Percentiles rank a stretch among this genome's conserved stretches.
Conservation (phyloP, 2,113 vertebrate species). For the Chelonoidis abingdonii region DNA sequence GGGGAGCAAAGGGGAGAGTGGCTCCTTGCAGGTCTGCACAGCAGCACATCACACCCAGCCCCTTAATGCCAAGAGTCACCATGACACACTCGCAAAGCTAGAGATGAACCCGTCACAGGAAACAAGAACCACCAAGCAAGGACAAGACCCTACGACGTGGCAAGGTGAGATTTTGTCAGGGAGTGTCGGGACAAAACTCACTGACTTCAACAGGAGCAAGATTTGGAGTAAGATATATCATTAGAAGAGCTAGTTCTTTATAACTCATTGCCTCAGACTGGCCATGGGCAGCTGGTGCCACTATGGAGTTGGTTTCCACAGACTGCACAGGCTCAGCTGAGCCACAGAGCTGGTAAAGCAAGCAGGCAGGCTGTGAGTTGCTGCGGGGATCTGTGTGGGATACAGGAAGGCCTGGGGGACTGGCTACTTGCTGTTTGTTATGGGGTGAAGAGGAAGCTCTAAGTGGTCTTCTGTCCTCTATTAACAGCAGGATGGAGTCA, state of each 20-base stretch:
- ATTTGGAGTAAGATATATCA: background rate
- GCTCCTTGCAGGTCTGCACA: too few relatives aligned
- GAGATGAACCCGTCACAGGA: background rate
- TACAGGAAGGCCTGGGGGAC: slow-evolving; percentile 84
- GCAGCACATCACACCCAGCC: too few relatives aligned
- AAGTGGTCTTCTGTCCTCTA: slow-evolving; percentile 81
- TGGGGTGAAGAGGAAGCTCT: slow-evolving; percentile 82
- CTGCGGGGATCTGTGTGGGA: slow-evolving; percentile 70
- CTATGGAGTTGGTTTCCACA: background rate
- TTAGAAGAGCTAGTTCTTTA: background rate
- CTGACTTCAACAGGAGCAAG: background rate
- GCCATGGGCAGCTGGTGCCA: background rate
- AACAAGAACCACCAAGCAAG: background rate
- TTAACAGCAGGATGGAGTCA: slow-evolving; percentile 84
- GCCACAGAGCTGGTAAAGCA: background rate
- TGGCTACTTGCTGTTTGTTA: slow-evolving; percentile 80
- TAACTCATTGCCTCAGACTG: background rate
- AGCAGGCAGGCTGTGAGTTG: background rate
- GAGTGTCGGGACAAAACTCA: background rate
- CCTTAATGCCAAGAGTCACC: background rate
- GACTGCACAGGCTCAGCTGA: background rate
- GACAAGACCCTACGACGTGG: background rate
- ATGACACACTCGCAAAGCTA: background rate
- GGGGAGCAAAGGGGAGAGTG: background rate
- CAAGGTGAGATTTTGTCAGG: background rate